Evolutionary conservation across 2,113 vertebrate species (phyloP), one percentile per base, ranked within the genome.

Genomic region (Anolis carolinensis): DNA sequence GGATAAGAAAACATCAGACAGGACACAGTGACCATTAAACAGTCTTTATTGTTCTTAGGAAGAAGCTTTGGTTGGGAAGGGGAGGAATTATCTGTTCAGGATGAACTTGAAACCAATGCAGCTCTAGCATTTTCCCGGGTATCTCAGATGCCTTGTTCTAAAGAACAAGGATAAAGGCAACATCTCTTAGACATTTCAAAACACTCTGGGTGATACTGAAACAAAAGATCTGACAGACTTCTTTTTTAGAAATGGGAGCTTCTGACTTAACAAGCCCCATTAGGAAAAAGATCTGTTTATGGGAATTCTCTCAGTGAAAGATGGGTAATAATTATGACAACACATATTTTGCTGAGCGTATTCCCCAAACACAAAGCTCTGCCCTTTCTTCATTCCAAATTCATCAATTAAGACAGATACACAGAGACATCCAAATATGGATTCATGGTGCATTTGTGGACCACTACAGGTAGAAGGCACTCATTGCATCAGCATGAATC

Each of bases 31-130:
- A 93, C 84, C 62, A n/a, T 90, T 90, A 79, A 93, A 89, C 87
- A 90, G 55, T 52, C 30, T 95, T 95, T 95, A 95, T 95, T 95
- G 80, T 90, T 92, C 48, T 85, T 87, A 71, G 85, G 85, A 89
- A 80, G 78, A 79, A 91, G 89, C 83, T 79, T 82, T 59, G 55
- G 36, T 18, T n/a, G 71, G 79, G 75, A 85, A 92, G 81, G 81
- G 85, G 86, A 93, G 87, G 77, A 91, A 90, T 7, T 0, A 0
- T 79, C 39, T 0, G 70, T 2, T 39, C 25, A 75, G 34, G 44
- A 48, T 75, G 30, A 65, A n/a, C 72, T 48, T 16, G 48, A 65
- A 59, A 44, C n/a, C 62, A 65, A 27, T 7, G 16, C 27, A 32
- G 82, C 81, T 84, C 71, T 39, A 52, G 81, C 50, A 82, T 84